Conservation (phyloP, 2,888 invertebrate species). For the Lamellibrachia columna region DNA sequence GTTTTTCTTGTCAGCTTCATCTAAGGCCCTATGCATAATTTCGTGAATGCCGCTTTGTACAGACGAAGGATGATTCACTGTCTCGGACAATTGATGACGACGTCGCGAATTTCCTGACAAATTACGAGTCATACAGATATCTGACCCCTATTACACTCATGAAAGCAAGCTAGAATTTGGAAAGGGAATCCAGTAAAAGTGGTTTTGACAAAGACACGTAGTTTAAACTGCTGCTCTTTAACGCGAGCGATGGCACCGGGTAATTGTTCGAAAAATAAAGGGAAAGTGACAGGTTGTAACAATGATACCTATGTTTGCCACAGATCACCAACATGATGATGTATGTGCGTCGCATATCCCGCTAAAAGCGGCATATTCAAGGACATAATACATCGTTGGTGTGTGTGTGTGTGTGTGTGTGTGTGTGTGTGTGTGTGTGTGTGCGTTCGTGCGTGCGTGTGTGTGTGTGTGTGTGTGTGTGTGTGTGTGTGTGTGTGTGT, state of each 20-base stretch:
- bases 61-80: neutral
- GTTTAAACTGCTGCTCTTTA: neutral
- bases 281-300: neutral
- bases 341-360: neutral
- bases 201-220: neutral
- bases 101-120: neutral
- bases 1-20: constrained; percentile 7
- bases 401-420: neutral
- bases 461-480: neutral
- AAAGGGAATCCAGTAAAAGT: constrained; percentile 2
- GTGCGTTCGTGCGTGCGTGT: neutral
- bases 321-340: neutral
- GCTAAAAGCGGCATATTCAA: neutral
- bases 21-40: neutral
- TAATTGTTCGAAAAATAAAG: neutral
- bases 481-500: too few relatives aligned
- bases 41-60: neutral
- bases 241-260: neutral
- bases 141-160: neutral
- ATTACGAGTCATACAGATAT: neutral
- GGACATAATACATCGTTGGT: neutral
- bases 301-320: neutral
- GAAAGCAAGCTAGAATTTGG: neutral
- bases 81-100: neutral
- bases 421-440: neutral